Evolutionary conservation across 2,113 vertebrate species (phyloP).

Genomic region (Alligator sinensis): DNA sequence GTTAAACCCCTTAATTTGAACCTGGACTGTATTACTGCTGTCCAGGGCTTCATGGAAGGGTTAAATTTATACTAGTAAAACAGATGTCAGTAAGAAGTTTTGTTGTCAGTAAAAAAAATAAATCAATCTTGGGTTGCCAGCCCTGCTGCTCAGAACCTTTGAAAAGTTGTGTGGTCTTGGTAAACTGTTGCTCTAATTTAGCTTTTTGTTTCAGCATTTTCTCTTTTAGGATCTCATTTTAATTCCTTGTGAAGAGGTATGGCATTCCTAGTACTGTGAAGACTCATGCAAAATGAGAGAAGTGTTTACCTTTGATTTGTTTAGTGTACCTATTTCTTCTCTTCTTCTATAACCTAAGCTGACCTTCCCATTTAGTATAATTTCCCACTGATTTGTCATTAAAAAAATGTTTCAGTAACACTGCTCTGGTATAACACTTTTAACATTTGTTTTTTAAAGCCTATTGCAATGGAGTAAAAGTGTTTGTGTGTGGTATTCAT

Average conservation of each 20-base stretch:
- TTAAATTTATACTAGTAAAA: no score
- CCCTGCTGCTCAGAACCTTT: no score
- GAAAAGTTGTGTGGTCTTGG: neutral
- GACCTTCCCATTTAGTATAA: fast-evolving
- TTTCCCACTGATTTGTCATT: neutral
- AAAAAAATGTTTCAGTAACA: neutral
- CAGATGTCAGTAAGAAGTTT: no score
- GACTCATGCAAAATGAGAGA: neutral
- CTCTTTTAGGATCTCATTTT: neutral
- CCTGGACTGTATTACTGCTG: no score
- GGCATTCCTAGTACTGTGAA: neutral
- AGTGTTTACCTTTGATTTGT: neutral
- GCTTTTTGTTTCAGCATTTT: fast-evolving
- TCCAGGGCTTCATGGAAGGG: no score
- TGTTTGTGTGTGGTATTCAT: neutral
- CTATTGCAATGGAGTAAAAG: fast-evolving
- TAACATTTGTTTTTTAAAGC: neutral
- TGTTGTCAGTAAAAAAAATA: no score
- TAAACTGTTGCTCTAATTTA: neutral
- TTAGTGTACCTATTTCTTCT: neutral
- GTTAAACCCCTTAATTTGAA: no score
- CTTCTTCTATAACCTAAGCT: neutral
- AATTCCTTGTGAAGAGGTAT: neutral
- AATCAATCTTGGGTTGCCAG: no score
- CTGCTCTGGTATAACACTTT: neutral